Evolutionary conservation across 1,140 invertebrate species (phyloP).

Genomic region (Cydia amplana): DNA sequence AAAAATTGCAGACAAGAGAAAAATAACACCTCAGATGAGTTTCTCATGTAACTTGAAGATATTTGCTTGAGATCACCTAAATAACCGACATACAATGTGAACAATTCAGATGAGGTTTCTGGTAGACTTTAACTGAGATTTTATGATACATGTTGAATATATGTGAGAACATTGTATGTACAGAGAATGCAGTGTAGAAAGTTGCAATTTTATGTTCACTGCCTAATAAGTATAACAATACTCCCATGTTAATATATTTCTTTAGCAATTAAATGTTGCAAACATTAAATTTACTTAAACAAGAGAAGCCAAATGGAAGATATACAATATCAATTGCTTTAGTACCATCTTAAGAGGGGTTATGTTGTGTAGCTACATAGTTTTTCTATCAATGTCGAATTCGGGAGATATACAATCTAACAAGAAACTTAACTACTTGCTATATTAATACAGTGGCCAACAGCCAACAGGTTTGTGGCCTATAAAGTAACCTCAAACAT

Average conservation of each 20-base stretch:
- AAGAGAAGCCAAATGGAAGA: not conserved
- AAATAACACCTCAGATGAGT: too few species aligned
- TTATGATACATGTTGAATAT: not conserved
- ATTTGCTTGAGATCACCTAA: not conserved
- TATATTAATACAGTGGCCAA: not conserved
- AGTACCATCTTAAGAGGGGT: not conserved
- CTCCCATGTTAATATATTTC: too few species aligned
- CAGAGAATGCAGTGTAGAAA: not conserved
- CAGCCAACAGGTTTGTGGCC: conserved; percentile 2
- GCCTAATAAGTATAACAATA: too few species aligned
- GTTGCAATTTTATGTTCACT: not conserved
- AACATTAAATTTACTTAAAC: not conserved
- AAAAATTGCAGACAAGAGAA: too few species aligned
- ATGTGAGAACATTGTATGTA: not conserved
- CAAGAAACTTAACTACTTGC: not conserved
- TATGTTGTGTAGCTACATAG: conserved; percentile 12
- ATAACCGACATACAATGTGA: not conserved
- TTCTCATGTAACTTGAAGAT: too few species aligned
- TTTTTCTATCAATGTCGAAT: not conserved
- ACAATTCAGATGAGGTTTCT: not conserved
- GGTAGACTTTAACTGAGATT: not conserved
- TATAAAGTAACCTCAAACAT: conserved; percentile 25
- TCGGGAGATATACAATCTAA: not conserved
- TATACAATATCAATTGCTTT: not conserved
- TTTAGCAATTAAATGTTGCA: too few species aligned